These are phyloP conservation scores for Leucoptera coffeella DNA, from an alignment of 2,888 invertebrate species.

Conservation along the genomic window DNA sequence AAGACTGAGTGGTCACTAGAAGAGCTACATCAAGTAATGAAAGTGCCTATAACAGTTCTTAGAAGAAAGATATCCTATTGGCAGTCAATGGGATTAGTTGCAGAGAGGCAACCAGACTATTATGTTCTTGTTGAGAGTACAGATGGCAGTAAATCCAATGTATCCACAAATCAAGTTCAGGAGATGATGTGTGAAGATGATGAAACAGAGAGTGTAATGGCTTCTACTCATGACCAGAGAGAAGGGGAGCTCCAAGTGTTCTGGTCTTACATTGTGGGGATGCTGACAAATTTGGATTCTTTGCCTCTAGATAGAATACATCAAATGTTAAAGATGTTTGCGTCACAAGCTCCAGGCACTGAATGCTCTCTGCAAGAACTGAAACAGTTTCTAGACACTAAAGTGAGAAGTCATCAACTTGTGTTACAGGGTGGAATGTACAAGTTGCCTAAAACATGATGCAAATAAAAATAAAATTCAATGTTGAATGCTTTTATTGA, in stretches of 20 bases:
- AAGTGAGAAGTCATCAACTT: slow-evolving; percentile 86
- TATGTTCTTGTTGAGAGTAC: slow-evolving; percentile 66
- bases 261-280: slow-evolving; percentile 96
- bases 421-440: slow-evolving; percentile 83
- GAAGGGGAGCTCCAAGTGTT: slow-evolving; percentile 91
- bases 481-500: too few relatives aligned
- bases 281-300: slow-evolving; percentile 91
- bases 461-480: too few relatives aligned
- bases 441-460: slow-evolving; percentile 77
- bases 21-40: slow-evolving; percentile 77
- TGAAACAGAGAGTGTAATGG: slow-evolving; percentile 90
- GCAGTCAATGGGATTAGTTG: slow-evolving; percentile 87
- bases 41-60: slow-evolving; percentile 79
- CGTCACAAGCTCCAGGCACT: slow-evolving; percentile 84
- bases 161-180: slow-evolving; percentile 44
- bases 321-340: slow-evolving; percentile 95
- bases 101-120: slow-evolving; percentile 68
- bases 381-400: slow-evolving; percentile 83
- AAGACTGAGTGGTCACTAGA: slow-evolving; percentile 82
- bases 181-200: slow-evolving; percentile 81
- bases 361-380: slow-evolving; percentile 87
- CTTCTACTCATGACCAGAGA: slow-evolving; percentile 87
- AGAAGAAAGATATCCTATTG: slow-evolving; percentile 86
- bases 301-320: slow-evolving; percentile 89
- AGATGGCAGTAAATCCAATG: slow-evolving; percentile 47